Evolutionary conservation across 2,888 invertebrate species (phyloP), one percentile per base, ranked within the genome.

Genomic region (Habroteleia sp.): DNA sequence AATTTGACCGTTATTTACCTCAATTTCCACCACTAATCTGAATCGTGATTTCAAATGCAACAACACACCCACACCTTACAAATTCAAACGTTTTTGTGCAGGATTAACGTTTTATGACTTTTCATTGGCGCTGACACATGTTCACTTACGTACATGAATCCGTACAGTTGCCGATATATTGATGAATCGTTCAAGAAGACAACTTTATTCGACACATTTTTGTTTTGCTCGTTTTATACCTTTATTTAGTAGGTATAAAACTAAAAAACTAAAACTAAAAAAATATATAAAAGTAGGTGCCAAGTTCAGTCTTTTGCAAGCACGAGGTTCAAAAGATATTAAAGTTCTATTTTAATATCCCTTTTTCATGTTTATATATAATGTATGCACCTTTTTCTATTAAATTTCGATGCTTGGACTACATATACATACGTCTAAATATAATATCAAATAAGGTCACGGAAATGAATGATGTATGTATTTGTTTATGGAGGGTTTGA

Each of bases 81-180:
- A 54, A 54, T 44, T 52, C 42, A 25, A 63, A 42, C 50, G 42
- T 42, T 63, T 63, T 63, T 52, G 50, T 50, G 33, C 50, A 44
- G 44, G 54, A 54, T 65, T 65, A 54, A 44, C 44, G 42, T 65
- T 54, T 54, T 65, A 52, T 65, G 29, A 50, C 41, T 48, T 11
- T 29, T 48, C 62, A 29, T 41, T 25, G 37, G 10, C n/a, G 39
- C 41, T 41, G 56, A 58, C 42, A 42, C 56, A 31, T 42, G 42
- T 58, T 58, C 56, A 27, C 33, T 58, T 42, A 33, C 48, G 13
- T 60, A 33, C 13, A 27, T 48, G 39, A 39, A 62, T 62, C n/a
- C 37, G 62, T 20, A 10, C 46, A 11, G 11, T 39, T n/a, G n/a
- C n/a, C 13, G 37, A 8, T 33, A 20, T 31, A 62, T 48, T 62